Evolutionary conservation across 1,140 invertebrate species (phyloP).

Genomic region (Antheraea pernyi): DNA sequence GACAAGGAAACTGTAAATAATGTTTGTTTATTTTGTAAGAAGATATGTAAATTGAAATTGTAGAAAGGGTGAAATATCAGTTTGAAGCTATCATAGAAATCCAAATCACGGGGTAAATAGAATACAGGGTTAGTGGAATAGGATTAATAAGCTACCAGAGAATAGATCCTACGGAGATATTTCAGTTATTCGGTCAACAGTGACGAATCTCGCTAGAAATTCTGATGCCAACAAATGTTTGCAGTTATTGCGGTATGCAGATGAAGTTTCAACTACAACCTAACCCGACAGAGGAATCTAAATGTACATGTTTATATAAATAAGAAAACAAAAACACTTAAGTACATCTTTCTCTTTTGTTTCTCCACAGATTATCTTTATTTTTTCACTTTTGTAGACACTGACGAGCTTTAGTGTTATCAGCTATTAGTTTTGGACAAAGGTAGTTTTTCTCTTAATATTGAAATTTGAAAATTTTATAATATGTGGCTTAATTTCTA

Average conservation of each 20-base stretch:
- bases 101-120: not conserved
- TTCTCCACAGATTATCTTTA: no score
- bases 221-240: slow-evolving; percentile 27
- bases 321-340: no score
- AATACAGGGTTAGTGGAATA: slow-evolving; percentile 27
- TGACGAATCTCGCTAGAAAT: slow-evolving; percentile 44
- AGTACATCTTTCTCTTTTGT: no score
- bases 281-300: not conserved
- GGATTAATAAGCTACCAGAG: slow-evolving; percentile 24
- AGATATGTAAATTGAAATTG: not conserved
- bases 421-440: no score
- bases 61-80: not conserved
- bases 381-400: no score
- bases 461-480: no score
- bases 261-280: slow-evolving; percentile 10
- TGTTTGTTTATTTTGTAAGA: no score
- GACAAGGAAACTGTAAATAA: no score
- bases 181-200: slow-evolving; percentile 53
- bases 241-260: slow-evolving; percentile 21
- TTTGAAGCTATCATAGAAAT: not conserved
- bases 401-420: no score
- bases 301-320: no score
- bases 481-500: no score
- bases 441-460: no score
- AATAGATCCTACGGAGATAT: slow-evolving; percentile 45